Evolutionary conservation across 2,888 invertebrate genomes (phyloP).

Genomic region (Tridacna crocea): DNA sequence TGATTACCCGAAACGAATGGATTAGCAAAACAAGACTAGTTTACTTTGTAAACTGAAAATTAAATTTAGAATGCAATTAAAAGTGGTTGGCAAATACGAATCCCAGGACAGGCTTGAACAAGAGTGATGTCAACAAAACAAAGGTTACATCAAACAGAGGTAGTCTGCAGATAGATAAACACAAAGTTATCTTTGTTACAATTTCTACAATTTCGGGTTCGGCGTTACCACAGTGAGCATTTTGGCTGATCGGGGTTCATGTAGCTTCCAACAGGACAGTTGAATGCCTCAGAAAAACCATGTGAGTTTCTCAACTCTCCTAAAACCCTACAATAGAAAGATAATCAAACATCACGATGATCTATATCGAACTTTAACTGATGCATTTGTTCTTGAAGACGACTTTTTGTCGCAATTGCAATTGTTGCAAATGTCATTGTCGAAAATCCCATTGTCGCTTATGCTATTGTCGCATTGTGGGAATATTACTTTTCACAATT

Average conservation of each 20-base stretch:
- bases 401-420: not conserved
- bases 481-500: no score
- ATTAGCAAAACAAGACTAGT: not conserved
- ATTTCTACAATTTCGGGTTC: not conserved
- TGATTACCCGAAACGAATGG: no score
- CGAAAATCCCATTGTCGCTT: not conserved
- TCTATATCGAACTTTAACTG: not conserved
- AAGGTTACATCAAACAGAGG: not conserved
- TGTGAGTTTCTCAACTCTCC: conserved; percentile 75
- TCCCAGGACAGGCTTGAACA: not conserved
- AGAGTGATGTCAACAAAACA: not conserved
- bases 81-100: not conserved
- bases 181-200: not conserved
- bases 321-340: conserved; percentile 70
- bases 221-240: conserved; percentile 32
- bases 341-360: not conserved
- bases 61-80: not conserved
- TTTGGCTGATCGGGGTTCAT: conserved; percentile 71
- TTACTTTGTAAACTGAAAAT: not conserved
- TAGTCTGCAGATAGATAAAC: not conserved
- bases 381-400: not conserved
- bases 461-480: not conserved
- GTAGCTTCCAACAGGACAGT: conserved; percentile 66
- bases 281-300: conserved; percentile 73
- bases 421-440: not conserved